Conservation (phyloP, 2,113 vertebrate genomes). For the Hyla sarda region DNA sequence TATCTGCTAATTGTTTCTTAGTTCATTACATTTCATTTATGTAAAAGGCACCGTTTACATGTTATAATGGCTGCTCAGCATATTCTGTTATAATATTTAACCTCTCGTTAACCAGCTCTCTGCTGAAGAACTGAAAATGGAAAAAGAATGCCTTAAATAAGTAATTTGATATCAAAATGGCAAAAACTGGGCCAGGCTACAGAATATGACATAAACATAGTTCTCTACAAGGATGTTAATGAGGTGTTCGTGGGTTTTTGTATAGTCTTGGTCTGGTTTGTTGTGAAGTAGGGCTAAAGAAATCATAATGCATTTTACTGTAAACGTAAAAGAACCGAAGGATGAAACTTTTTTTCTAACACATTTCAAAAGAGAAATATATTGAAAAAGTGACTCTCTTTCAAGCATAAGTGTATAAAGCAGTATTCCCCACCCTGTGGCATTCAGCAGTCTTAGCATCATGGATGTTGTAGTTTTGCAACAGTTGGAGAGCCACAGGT, state of each 20-base stretch:
- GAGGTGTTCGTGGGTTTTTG: conserved; percentile 52
- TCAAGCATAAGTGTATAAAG: too few relatives aligned
- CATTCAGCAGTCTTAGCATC: too few relatives aligned
- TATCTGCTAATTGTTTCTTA: neutral
- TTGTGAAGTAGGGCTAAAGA: conserved; percentile 40
- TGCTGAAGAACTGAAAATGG: neutral
- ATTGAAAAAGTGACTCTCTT: neutral
- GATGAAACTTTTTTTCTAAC: conserved; percentile 2
- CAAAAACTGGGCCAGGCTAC: conserved; percentile 28
- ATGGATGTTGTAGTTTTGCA: too few relatives aligned
- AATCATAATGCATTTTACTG: conserved; percentile 43
- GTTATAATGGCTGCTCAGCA: neutral
- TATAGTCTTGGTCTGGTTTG: conserved; percentile 49
- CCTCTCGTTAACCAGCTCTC: neutral
- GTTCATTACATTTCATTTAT: neutral
- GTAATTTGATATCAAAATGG: conserved; percentile 46
- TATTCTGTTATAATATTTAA: conserved; percentile 10
- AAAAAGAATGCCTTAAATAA: conserved; percentile 14
- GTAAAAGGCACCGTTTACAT: neutral
- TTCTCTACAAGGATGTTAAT: conserved; percentile 42
- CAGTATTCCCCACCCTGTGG: too few relatives aligned
- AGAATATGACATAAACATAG: conserved; percentile 41
- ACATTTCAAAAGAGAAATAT: neutral
- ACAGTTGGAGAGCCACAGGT: too few relatives aligned
- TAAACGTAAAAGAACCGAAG: neutral